phyloP scores from a whole-genome alignment of 2,113 vertebrate species.

The Gadus macrocephalus region DNA sequence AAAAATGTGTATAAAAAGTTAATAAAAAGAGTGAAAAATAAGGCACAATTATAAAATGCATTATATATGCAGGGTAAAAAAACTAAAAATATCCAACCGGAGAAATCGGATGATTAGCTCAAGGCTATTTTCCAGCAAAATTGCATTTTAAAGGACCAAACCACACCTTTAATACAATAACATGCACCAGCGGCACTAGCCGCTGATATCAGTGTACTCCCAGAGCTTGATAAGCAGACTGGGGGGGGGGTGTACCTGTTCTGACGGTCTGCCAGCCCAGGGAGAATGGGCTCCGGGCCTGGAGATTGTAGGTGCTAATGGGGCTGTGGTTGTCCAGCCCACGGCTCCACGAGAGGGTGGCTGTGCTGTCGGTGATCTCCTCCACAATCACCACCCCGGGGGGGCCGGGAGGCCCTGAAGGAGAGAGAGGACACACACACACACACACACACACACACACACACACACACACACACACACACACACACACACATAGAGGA shows the following conservation, averaged over 20 bases:
- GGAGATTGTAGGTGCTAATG: conserved; percentile 87
- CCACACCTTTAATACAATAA: neutral
- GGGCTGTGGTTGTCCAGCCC: conserved; percentile 96
- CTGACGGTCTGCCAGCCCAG: conserved; percentile 93
- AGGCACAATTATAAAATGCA: no score
- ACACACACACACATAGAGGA: no score
- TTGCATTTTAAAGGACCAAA: no score
- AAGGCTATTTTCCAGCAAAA: neutral
- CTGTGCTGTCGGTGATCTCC: conserved; percentile 89
- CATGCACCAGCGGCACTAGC: neutral
- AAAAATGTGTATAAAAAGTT: no score
- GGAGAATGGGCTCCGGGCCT: conserved; percentile 95
- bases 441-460: conserved; percentile 9
- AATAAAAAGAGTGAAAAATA: no score
- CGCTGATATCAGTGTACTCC: neutral
- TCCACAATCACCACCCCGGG: conserved; percentile 96
- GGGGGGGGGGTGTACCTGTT: conserved; percentile 77
- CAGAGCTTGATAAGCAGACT: neutral
- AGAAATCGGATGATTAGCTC: neutral
- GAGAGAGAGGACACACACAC: conserved; percentile 13
- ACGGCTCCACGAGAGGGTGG: conserved; percentile 91
- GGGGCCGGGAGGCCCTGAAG: conserved; percentile 89
- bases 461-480: no score
- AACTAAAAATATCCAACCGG: no score
- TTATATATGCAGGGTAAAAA: no score